These are phyloP conservation scores for Luperina testacea DNA, from an alignment of 2,888 invertebrate species.

Conservation along the genomic window DNA sequence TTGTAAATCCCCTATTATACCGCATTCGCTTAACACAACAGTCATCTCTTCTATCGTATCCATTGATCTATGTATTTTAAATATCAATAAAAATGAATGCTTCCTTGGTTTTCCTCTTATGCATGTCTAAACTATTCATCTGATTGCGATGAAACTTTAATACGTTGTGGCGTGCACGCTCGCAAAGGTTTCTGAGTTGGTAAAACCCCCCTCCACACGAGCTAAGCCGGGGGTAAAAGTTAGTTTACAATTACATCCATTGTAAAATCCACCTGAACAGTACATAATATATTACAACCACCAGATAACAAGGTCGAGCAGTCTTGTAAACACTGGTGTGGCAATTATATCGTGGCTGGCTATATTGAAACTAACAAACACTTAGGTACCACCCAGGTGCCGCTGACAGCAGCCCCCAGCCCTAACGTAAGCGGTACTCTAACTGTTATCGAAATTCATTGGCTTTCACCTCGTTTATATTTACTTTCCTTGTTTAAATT, in stretches of 20 bases:
- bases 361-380: slow-evolving; percentile 41
- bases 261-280: background rate
- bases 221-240: background rate
- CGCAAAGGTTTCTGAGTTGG: background rate
- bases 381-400: slow-evolving; percentile 9
- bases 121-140: background rate
- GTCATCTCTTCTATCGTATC: background rate
- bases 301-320: slow-evolving; percentile 12
- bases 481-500: slow-evolving; percentile 42
- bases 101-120: background rate
- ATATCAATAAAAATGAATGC: background rate
- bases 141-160: background rate
- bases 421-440: slow-evolving; percentile 40
- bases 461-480: slow-evolving; percentile 34
- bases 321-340: slow-evolving; percentile 24
- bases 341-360: slow-evolving; percentile 12
- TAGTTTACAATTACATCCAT: background rate
- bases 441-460: slow-evolving; percentile 58
- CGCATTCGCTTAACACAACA: background rate
- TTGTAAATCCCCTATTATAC: background rate
- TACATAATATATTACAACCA: background rate
- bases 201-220: background rate
- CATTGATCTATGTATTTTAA: background rate
- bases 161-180: background rate
- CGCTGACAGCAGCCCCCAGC: background rate